Evolutionary conservation across 1,140 invertebrate species (phyloP), one percentile per base, ranked within the genome.

Genomic region (Drosophila melanica): DNA sequence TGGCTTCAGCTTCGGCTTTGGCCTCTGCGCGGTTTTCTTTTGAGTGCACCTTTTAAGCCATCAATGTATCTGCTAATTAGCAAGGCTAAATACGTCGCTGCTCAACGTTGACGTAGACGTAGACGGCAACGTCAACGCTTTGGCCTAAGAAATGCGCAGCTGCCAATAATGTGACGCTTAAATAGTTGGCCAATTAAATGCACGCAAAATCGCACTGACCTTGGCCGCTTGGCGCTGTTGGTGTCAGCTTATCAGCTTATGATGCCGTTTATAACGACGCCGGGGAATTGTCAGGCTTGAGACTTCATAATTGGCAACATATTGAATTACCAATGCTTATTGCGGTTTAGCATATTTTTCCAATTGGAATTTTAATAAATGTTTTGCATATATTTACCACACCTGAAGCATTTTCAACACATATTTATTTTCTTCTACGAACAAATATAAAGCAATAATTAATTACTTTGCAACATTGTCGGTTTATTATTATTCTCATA

Each of bases 151-250:
- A 55, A 54, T 66, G 44, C 55, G 14, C 65, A 80, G 68, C 76
- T 73, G 81, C 48, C 54, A 68, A 69, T 78, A 87, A 81, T 73
- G 54, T 82, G 82, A 35, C 35, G 33, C 41, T 37, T 48, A 42
- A 66, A 59, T 59, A 76, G 63, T 63, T 77, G 66, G 58, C 62
- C 79, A 87, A 87, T 89, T 82, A 79, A 77, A 50, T 79, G 72
- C 81, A 85, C 81, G 81, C 81, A 85, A 86, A 86, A 68, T 71
- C 51, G 59, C 54, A 64, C 14, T 45, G 57, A 87, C 79, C 75
- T 90, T 84, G 80, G 77, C 80, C 79, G 74, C 48, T 57, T 37
- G 8, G 6, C 12, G 51, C 37, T 51, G 65, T 27, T 45, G 14
- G 23, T 30, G 30, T 48, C 50, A 23, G 42, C 51, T 65, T 37